These are phyloP conservation scores for Elmis aenea DNA, from an alignment of 2,888 invertebrate species.

Conservation along the genomic window DNA sequence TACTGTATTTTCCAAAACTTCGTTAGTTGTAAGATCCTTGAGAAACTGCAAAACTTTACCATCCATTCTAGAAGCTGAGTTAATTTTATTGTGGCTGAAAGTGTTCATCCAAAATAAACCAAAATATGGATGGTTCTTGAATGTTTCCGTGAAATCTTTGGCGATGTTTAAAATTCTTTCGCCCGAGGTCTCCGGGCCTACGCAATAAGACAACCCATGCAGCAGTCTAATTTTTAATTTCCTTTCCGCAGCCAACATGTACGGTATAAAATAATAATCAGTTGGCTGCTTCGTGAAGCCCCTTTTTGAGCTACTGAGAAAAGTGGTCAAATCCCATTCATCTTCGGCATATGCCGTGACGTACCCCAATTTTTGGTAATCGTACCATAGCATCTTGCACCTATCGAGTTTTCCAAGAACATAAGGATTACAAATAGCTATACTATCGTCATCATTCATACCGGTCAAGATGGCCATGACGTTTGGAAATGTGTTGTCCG, in stretches of 20 bases:
- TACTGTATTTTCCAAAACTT: constrained; percentile 63
- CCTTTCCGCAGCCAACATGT: constrained; percentile 62
- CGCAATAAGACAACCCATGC: constrained; percentile 44
- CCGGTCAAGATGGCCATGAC: constrained; percentile 81
- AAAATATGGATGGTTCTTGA: constrained; percentile 60
- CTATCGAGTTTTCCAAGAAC: constrained; percentile 57
- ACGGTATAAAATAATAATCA: constrained; percentile 76
- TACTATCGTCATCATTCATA: constrained; percentile 45
- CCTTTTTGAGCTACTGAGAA: constrained; percentile 66
- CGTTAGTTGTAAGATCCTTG: constrained; percentile 53
- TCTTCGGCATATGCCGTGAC: constrained; percentile 80
- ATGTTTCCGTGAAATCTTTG: constrained; percentile 60
- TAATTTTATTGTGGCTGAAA: constrained; percentile 69
- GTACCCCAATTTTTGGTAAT: constrained; percentile 66
- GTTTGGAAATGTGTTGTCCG: constrained; percentile 89
- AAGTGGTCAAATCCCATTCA: constrained; percentile 65
- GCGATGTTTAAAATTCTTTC: constrained; percentile 68
- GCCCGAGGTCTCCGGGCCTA: constrained; percentile 58
- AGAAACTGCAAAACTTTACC: constrained; percentile 57
- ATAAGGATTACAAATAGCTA: constrained; percentile 50
- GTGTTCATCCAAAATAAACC: constrained; percentile 78
- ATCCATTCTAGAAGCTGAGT: constrained; percentile 65
- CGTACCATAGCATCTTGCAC: constrained; percentile 74
- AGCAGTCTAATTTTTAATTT: constrained; percentile 35
- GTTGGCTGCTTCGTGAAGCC: constrained; percentile 72